Base-by-base conservation (phyloP, 1,140 invertebrate species). In the Neuroterus valhalla region DNA sequence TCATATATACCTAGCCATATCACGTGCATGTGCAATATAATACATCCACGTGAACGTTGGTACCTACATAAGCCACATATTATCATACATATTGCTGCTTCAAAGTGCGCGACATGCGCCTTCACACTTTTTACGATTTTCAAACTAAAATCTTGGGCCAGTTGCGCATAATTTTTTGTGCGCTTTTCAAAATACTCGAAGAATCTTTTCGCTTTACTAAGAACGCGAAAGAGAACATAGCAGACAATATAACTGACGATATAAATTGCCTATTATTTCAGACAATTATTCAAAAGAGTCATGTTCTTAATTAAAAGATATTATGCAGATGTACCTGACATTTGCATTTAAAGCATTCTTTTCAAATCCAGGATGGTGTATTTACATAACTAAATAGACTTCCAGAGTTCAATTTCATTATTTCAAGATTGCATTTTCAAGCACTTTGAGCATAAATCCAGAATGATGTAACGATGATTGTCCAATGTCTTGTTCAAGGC, bases 11-110 rank as follows among this genome's bases (percentile, higher is more conserved):
- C 44, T 46, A 76, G 71, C 48, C 72, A 74, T 81, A 81, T 77
- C 73, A 73, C 75, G 74, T 71, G 70, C 78, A 70, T 66, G 75
- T 45, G 46, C 67, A 75, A 75, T 75, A 31, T 62, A 62, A 62
- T 14, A 55, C 45, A n/a, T 46, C 15, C 50, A 55, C 50, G 19
- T 55, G 50, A 55, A 55, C 50, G n/a, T 68, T 45, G 76, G 55
- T 75, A 66, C 26, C 68, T 72, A 68, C 50, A 76, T 73, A 55
- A 52, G 44, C 68, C 50, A n/a, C 62, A 43, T 71, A 80, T 80
- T 80, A 80, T 48, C 78, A 78, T 80, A 80, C 66, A 78, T 80
- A 80, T 80, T 76, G 77, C 74, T 75, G 48, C 69, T 75, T 43
- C 45, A 55, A 66, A 71, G 68, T 62, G 55, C 26, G 31, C 23